Base-by-base conservation (phyloP, 1,140 invertebrate species). In the Phymorhynchus buccinoides region DNA sequence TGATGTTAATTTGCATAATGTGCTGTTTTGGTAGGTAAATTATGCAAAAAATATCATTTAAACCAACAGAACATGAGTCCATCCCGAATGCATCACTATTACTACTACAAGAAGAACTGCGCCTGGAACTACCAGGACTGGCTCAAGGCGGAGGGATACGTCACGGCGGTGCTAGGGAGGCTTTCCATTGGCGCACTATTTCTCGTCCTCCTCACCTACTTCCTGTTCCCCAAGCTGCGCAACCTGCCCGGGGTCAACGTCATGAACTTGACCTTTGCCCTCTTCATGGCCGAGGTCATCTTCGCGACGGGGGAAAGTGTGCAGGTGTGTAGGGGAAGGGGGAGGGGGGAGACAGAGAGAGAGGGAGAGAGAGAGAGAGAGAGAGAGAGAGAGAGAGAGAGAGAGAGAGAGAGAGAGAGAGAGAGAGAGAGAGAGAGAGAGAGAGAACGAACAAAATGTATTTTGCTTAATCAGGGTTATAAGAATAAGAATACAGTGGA, bases 221-320 rank as follows among this genome's bases (percentile, higher is more conserved):
- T 87, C 7, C 37, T 94, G 0, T 91, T 95, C n/a, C 91, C 93
- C 30, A 93, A 93, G 81, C 88, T 95, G 48, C 89, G 94, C 37
- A 95, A 95, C 87, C 88, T 95, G 18, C 95, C 95, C 0, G 95
- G 94, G 2, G 93, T 94, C 41, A 95, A 94, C 88, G 91, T 94
- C 0, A 92, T 95, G 85, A 95, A 94, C 77, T 87, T 95, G 12
- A 94, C 94, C 1, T 88, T 93, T 3, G 91, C 93, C 4, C 88
- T 95, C 0, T 91, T 95, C 32, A 79, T 94, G 1, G 94, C 92
- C 3, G 94, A 95, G 88, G 79, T 94, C 1, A 87, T 94, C 6
- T 94, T 95, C 84, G 88, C 93, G 1, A 91, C 92, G 1, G 91
- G 90, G 0, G 87, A 87, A 44, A 66, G 86, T 14, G 77, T 85